Base-by-base conservation (phyloP, 2,113 vertebrate species). In the Alectura lathami region DNA sequence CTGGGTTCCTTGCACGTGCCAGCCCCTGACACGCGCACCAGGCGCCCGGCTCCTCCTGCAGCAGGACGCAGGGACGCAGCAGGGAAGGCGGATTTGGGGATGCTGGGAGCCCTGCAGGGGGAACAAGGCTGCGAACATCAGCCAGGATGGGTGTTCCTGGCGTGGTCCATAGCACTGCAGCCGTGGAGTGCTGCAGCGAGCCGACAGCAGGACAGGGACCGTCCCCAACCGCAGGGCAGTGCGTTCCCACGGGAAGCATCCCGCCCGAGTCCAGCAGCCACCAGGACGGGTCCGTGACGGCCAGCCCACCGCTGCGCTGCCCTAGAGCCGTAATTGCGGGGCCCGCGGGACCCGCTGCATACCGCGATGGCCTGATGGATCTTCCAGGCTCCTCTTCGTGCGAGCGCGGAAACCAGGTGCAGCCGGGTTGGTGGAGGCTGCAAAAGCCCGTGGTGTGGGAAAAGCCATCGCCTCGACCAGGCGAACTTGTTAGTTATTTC, bases 301-400 rank as follows among this genome's bases (percentile, higher is more conserved):
- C 86, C 6, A 0, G 62, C 77, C 27, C 86, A 4, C 69, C 24
- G 3, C 86, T 57, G 83, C 66, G 9, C 34, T 13, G 48, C 79
- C 78, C 68, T 94, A n/a, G n/a, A n/a, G 91, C 91, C 89, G 43
- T 59, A 36, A 30, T 76, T 72, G 75, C 1, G 2, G 66, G 91
- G 87, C 94, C 93, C 34, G 0, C 0, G 72, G 94, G 94, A 68
- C 93, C 91, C 57, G 2, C 88, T 87, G 80, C 94, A 93, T 91
- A 78, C 88, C 95, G 74, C 18, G 13, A 64, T 38, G 12, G 89
- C 38, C 79, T 95, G 72, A 96, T 94, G 95, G 88, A 90, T 97
- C 94, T 89, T 95, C 94, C 95, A 97, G 95, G 92, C 86, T 86
- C 83, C 74, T 88, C 86, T 93, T 53, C 36, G 1, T 30, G 43